Conservation (phyloP, 2,888 invertebrate genomes). For the Drosophila mayaguana region DNA sequence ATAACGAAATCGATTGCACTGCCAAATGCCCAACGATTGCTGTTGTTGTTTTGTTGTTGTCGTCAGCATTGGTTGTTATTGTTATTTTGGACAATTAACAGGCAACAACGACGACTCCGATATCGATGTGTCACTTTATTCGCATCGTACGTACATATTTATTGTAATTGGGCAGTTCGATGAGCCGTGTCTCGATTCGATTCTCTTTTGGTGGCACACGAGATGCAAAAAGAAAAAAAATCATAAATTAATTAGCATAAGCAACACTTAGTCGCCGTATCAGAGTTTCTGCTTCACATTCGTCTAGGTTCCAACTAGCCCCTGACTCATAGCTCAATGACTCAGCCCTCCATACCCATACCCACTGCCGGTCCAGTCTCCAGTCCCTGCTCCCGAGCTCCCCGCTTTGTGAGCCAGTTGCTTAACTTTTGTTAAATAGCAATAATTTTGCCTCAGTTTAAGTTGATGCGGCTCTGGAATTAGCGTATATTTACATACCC, state of each 20-base stretch:
- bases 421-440: conserved; percentile 3
- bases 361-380: conserved; percentile 23
- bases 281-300: conserved; percentile 44
- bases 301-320: conserved; percentile 64
- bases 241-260: conserved; percentile 76
- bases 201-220: conserved; percentile 1
- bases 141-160: conserved; percentile 22
- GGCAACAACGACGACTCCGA: conserved; percentile 23
- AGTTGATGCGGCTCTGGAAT: neutral
- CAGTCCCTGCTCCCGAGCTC: neutral
- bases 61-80: conserved; percentile 33
- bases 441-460: conserved; percentile 1
- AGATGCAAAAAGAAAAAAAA: conserved; percentile 32
- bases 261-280: conserved; percentile 46
- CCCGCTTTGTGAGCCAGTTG: neutral
- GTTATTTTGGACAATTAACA: conserved; percentile 52
- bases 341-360: conserved; percentile 28
- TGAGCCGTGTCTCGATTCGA: conserved; percentile 15
- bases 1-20: conserved; percentile 47
- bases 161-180: conserved; percentile 48
- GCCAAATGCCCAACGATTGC: conserved; percentile 15
- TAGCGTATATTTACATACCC: conserved; percentile 7
- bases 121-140: conserved; percentile 69
- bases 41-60: neutral
- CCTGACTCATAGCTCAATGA: conserved; percentile 57